These are phyloP conservation scores for Jaculus jaculus DNA, from an alignment of 2,113 vertebrate genomes.

Conservation along the genomic window DNA sequence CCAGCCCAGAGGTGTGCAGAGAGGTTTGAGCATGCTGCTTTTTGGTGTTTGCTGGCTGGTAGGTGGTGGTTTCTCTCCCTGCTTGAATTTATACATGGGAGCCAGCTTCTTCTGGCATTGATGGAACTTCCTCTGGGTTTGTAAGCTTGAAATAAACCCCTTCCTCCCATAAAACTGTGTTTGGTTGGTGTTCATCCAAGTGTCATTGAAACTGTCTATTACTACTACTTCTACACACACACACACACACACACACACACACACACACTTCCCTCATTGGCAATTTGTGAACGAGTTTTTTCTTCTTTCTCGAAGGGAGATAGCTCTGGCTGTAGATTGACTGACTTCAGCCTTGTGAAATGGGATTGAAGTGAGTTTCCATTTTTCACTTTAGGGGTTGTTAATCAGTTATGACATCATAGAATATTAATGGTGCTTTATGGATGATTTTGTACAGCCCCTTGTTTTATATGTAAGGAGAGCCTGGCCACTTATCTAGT, in stretches of 20 bases:
- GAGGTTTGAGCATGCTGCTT: too few relatives aligned
- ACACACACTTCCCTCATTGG: not conserved
- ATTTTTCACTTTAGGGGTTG: slow-evolving; percentile 21
- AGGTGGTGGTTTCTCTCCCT: too few relatives aligned
- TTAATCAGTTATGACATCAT: not conserved
- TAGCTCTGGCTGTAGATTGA: not conserved
- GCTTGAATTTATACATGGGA: too few relatives aligned
- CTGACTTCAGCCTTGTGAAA: not conserved
- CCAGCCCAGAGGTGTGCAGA: too few relatives aligned
- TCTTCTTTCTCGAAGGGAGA: slow-evolving; percentile 16
- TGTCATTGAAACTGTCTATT: too few relatives aligned
- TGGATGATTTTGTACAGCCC: not conserved
- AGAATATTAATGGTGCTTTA: not conserved
- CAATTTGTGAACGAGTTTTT: slow-evolving; percentile 52
- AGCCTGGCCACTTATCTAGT: not conserved
- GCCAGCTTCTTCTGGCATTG: too few relatives aligned
- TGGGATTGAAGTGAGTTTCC: slow-evolving; percentile 14
- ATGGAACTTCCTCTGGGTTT: too few relatives aligned
- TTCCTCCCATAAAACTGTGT: too few relatives aligned
- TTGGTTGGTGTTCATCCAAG: too few relatives aligned
- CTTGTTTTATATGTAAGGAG: not conserved
- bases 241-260: not conserved
- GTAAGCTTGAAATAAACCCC: too few relatives aligned
- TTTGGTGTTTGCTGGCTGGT: too few relatives aligned
- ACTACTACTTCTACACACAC: too few relatives aligned